A percentile compares a stretch with the other conserved stretches of the same genome.
phyloP scores from a whole-genome alignment of 2,888 invertebrate genomes.

The Synergus itoensis region DNA sequence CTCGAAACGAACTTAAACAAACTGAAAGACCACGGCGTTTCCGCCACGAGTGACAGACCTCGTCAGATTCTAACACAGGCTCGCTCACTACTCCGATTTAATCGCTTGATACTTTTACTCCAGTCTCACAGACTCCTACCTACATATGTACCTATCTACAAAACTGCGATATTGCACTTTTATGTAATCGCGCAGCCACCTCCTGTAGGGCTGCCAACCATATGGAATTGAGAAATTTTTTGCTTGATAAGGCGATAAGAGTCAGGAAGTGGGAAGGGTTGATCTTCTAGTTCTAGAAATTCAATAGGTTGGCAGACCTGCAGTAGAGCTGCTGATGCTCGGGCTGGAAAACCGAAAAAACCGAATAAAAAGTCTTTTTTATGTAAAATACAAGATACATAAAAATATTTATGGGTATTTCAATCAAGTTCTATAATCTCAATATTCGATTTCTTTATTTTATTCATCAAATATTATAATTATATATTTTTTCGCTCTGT shows the following conservation, averaged over 20 bases:
- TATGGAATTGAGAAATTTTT: constrained; percentile 20
- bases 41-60: background rate
- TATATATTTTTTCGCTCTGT: too few relatives aligned
- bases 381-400: too few relatives aligned
- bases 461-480: too few relatives aligned
- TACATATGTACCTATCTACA: background rate
- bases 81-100: constrained; percentile 6
- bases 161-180: constrained; percentile 30
- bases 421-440: too few relatives aligned
- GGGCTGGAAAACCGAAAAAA: background rate
- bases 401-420: too few relatives aligned
- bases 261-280: background rate
- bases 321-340: background rate
- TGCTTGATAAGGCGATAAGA: background rate
- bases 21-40: constrained; percentile 5
- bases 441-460: too few relatives aligned
- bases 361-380: too few relatives aligned
- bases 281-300: background rate
- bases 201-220: constrained; percentile 36
- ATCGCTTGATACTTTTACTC: constrained; percentile 27
- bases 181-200: constrained; percentile 35
- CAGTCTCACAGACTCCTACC: background rate
- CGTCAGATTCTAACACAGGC: background rate
- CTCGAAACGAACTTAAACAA: background rate
- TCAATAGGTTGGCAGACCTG: background rate